Evolutionary conservation across 2,888 invertebrate species (phyloP).

Genomic region (Nasonia oneida): DNA sequence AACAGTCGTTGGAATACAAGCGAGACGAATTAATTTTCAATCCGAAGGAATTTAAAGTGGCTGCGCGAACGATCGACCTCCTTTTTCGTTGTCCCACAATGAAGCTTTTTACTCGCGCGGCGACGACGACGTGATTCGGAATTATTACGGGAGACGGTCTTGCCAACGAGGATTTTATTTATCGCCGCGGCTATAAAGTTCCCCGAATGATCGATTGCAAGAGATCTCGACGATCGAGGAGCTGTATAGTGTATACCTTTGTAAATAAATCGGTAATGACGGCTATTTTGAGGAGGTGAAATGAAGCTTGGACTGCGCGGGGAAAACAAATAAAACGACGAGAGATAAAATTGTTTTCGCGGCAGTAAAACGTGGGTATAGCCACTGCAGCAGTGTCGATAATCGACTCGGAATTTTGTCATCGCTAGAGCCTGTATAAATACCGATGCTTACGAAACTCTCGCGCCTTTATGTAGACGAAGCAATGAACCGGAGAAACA

Average conservation of each 20-base stretch:
- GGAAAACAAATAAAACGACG: neutral
- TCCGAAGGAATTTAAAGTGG: slow-evolving; percentile 22
- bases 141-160: too few species aligned
- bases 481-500: neutral
- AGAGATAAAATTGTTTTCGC: slow-evolving; percentile 19
- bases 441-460: neutral
- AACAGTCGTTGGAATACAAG: neutral
- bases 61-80: neutral
- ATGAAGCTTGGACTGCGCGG: neutral
- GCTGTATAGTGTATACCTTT: neutral
- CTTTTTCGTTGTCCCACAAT: neutral
- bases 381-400: neutral
- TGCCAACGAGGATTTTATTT: slow-evolving; percentile 33
- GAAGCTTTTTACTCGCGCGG: too few species aligned
- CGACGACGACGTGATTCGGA: too few species aligned
- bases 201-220: slow-evolving; percentile 29
- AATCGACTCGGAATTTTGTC: neutral
- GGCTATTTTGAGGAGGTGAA: slow-evolving; percentile 38
- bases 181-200: slow-evolving; percentile 41
- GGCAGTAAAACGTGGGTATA: neutral
- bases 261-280: slow-evolving; percentile 45
- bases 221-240: slow-evolving; percentile 28
- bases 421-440: neutral
- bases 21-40: slow-evolving; percentile 19
- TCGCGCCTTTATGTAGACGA: too few species aligned